Evolutionary conservation across 2,113 vertebrate genomes (phyloP), one percentile per base, ranked within the genome.

Genomic region (Scomber scombrus): DNA sequence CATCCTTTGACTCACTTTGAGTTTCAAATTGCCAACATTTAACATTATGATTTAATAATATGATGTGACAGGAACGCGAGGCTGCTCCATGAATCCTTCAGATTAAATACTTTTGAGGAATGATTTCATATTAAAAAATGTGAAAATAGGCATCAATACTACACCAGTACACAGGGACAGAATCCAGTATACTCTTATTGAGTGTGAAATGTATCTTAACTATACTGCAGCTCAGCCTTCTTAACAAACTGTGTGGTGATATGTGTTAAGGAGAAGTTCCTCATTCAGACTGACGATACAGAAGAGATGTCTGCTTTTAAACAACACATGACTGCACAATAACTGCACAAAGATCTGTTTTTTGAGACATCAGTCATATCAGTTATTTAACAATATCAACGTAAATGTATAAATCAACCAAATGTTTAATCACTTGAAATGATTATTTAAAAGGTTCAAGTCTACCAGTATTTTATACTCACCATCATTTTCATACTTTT

Each of bases 211-310:
- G 6, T 40, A 40, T 40, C 34, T 9, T 40, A 6, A 54, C 21
- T 21, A 8, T 19, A 3, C 14, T 71, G 11, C 43, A 64, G 50
- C 11, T 66, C 31, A 56, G 21, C 26, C 0, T 63, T 45, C 13
- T 72, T 11, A 49, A 49, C 50, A 40, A 75, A 3, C 50, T 9
- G 14, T 52, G 60, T 52, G 67, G 19, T 18, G 3, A 62, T 16
- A 63, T 78, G 80, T 81, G 55, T 71, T 2, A 70, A 40, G 34
- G 8, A 40, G 80, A 16, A 10, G 1, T 84, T 86, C 72, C 55
- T n/a, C 47, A 11, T 61, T 75, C 47, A 55, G 10, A 54, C 18
- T 10, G 43, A 50, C 23, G 7, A 52, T 6, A 34, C 26, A 19
- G 9, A 8, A 7, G 10, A n/a, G n/a, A n/a, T 26, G 23, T 26